Percentiles rank a stretch among this genome's conserved stretches.
Evolutionary conservation across 2,888 invertebrate genomes (phyloP).

Genomic region (Euplexia lucipara): DNA sequence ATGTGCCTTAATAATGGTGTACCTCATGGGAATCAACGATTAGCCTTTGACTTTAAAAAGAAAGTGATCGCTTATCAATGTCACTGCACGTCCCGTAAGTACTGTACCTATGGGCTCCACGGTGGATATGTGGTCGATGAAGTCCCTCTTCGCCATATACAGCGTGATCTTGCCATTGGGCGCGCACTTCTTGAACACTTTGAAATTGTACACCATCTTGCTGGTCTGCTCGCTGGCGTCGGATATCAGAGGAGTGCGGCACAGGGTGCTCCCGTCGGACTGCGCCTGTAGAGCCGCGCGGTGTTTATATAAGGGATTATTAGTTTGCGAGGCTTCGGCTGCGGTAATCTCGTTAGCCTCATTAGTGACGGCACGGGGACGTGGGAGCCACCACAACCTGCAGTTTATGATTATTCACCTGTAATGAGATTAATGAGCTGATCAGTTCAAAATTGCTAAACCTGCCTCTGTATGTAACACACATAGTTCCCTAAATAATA

Average conservation of each 20-base stretch:
- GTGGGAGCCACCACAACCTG: conserved; percentile 9
- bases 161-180: conserved; percentile 97
- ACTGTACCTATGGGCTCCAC: conserved; percentile 95
- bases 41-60: too few relatives aligned
- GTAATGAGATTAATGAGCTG: conserved; percentile 40
- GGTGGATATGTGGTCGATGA: conserved; percentile 96
- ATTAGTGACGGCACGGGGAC: conserved; percentile 67
- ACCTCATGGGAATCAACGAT: too few relatives aligned
- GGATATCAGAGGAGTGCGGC: conserved; percentile 1
- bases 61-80: conserved; percentile 3
- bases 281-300: conserved; percentile 31
- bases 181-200: conserved; percentile 97
- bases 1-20: too few relatives aligned
- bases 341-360: conserved; percentile 78
- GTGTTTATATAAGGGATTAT: conserved; percentile 83
- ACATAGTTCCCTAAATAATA: background rate
- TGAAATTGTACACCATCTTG: conserved; percentile 97
- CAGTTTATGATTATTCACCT: conserved; percentile 37
- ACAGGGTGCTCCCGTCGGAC: conserved; percentile 37
- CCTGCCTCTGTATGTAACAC: background rate
- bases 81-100: conserved; percentile 23
- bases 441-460: conserved; percentile 8
- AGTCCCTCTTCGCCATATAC: conserved; percentile 96
- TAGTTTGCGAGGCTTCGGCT: conserved; percentile 78
- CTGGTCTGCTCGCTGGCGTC: conserved; percentile 11